Evolutionary conservation across 2,113 vertebrate species (phyloP).

Genomic region (Gobius niger): DNA sequence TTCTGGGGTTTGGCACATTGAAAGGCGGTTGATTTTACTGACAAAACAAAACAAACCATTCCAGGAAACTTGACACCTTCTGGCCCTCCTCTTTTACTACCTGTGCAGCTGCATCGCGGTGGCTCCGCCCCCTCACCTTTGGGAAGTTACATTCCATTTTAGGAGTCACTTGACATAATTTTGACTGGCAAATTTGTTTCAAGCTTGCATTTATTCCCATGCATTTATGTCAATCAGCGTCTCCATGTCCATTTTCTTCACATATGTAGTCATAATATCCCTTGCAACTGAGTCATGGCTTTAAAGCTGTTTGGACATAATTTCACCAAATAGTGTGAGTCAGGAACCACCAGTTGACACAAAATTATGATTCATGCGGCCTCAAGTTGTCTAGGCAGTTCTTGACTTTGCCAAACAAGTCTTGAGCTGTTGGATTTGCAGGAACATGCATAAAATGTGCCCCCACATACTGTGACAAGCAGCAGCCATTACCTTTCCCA

Average conservation of each 20-base stretch:
- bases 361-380: conserved; percentile 26
- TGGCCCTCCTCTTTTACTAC: conserved; percentile 41
- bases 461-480: not conserved
- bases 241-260: no score
- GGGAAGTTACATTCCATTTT: conserved; percentile 12
- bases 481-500: not conserved
- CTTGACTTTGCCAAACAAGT: not conserved
- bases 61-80: conserved; percentile 56
- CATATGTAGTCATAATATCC: not conserved
- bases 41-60: conserved; percentile 51
- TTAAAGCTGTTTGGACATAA: conserved; percentile 40
- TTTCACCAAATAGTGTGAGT: conserved; percentile 20
- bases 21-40: conserved; percentile 27
- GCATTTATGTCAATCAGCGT: no score
- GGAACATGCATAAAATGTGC: not conserved
- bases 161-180: not conserved
- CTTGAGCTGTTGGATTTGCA: not conserved
- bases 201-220: no score
- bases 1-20: conserved; percentile 10
- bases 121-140: conserved; percentile 40
- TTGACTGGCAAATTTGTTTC: conserved; percentile 19
- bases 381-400: not conserved
- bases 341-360: conserved; percentile 4
- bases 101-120: conserved; percentile 23
- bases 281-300: conserved; percentile 30